Percentiles rank a stretch among this genome's conserved stretches.
These are phyloP conservation scores for Molorchus minor DNA, from an alignment of 2,888 invertebrate species.

Conservation along the genomic window DNA sequence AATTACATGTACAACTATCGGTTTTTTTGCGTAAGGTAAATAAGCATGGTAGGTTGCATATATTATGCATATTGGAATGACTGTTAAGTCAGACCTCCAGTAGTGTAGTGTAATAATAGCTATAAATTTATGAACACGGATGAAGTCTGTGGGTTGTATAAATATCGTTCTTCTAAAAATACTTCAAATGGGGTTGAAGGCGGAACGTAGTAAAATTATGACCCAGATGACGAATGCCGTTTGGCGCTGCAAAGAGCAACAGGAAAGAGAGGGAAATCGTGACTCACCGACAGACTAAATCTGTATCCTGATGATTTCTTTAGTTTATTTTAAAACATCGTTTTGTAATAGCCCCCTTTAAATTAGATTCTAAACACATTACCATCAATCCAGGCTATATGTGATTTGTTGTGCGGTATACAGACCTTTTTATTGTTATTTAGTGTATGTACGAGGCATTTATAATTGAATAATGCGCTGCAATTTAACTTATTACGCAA, in stretches of 20 bases:
- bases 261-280: slow-evolving; percentile 45
- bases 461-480: slow-evolving; percentile 14
- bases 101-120: too few species aligned
- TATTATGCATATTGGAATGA: too few species aligned
- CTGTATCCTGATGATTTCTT: slow-evolving; percentile 41
- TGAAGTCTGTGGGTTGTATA: slow-evolving; percentile 21
- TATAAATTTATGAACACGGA: too few species aligned
- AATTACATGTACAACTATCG: too few species aligned
- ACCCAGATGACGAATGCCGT: slow-evolving; percentile 45
- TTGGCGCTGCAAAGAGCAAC: slow-evolving; percentile 41
- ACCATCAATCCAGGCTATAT: slow-evolving; percentile 2
- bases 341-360: slow-evolving; percentile 25
- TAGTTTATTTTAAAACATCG: slow-evolving; percentile 42
- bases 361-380: slow-evolving; percentile 10
- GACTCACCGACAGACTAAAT: slow-evolving; percentile 46
- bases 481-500: slow-evolving; percentile 22
- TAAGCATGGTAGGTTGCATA: too few species aligned
- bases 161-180: slow-evolving; percentile 34
- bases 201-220: slow-evolving; percentile 37
- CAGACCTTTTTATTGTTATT: slow-evolving; percentile 9
- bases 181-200: slow-evolving; percentile 41
- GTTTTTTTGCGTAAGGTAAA: too few species aligned
- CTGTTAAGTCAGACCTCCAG: too few species aligned
- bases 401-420: slow-evolving; percentile 8
- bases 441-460: slow-evolving; percentile 8